Evolutionary conservation across 2,113 vertebrate genomes (phyloP), one percentile per base, ranked within the genome.

Genomic region (Acinonyx jubatus): DNA sequence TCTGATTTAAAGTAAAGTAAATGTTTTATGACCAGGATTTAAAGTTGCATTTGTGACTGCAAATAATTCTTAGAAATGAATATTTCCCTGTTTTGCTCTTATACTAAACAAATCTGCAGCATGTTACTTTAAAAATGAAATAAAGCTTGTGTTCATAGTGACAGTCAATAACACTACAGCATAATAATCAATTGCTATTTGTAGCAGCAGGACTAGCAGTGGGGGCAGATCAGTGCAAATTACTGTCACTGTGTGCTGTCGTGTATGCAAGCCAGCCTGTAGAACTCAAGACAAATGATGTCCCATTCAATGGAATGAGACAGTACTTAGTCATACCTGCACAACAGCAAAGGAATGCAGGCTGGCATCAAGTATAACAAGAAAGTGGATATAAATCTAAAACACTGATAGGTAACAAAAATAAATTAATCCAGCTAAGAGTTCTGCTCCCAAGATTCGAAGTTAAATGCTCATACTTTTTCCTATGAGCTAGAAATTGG

Each of bases 131-230:
- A 98, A 99, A 99, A 98, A 98, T 98, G 98, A 99, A 99, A 99
- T 99, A 98, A 98, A 98, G 98, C 98, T 98, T 97, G 98, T 97
- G 97, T 98, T 99, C 98, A 27, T 97, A 96, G 98, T 98, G 99
- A 98, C 99, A 99, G 99, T 99, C 99, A 98, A 99, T 99, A 99
- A 99, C 98, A 85, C 99, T 98, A 98, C 99, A 98, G 99, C 99
- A 99, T 99, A 99, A 99, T 99, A 99, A 99, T 99, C 99, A 99
- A 99, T 99, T 99, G 99, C 99, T 99, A 99, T 99, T 99, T 99
- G 99, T 99, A 99, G 99, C 99, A 99, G 99, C 98, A 97, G 99
- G 99, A 98, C 98, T 98, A 99, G 99, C 99, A 99, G 99, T 99
- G 98, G 99, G 98, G 99, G 99, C 99, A 99, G 99, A 99, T 99